Evolutionary conservation across 2,888 invertebrate species (phyloP), one percentile per base, ranked within the genome.

Genomic region (Bugula neritina): DNA sequence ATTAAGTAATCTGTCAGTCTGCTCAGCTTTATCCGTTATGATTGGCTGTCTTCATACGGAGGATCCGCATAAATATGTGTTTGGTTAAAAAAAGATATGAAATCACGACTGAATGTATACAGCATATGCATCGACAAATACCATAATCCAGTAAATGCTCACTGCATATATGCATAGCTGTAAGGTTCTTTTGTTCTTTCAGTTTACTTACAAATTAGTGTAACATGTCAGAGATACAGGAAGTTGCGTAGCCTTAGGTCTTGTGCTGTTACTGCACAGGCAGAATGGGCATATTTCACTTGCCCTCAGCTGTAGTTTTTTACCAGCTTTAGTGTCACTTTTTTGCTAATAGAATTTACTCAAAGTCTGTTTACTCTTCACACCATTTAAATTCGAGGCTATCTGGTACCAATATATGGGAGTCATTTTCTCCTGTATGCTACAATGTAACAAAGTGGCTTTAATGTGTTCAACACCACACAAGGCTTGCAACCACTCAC

Each of bases 211-310:
- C 27, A 27, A 63, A 25, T 63, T 63, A 63, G 63, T 27, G 63
- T 27, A 63, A 63, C 63, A 63, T 63, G 63, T 63, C 63, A 63
- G 3, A 63, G 21, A 27, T 63, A 34, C 63, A 63, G 63, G 63
- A 63, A 63, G 63, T 63, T 13, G 27, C 31, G 27, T 13, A 31
- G 10, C 63, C 21, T 63, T 43, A 43, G 43, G 10, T 43, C 43
- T 43, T n/a, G n/a, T n/a, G n/a, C n/a, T n/a, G n/a, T n/a, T n/a
- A n/a, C n/a, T n/a, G n/a, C n/a, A n/a, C n/a, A n/a, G n/a, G n/a
- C n/a, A n/a, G n/a, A n/a, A n/a, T n/a, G n/a, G n/a, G n/a, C n/a
- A n/a, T n/a, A n/a, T n/a, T n/a, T n/a, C n/a, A n/a, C n/a, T n/a
- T n/a, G n/a, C n/a, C n/a, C n/a, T n/a, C n/a, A n/a, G n/a, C n/a